Evolutionary conservation across 2,113 vertebrate species (phyloP).

Genomic region (Natator depressus): DNA sequence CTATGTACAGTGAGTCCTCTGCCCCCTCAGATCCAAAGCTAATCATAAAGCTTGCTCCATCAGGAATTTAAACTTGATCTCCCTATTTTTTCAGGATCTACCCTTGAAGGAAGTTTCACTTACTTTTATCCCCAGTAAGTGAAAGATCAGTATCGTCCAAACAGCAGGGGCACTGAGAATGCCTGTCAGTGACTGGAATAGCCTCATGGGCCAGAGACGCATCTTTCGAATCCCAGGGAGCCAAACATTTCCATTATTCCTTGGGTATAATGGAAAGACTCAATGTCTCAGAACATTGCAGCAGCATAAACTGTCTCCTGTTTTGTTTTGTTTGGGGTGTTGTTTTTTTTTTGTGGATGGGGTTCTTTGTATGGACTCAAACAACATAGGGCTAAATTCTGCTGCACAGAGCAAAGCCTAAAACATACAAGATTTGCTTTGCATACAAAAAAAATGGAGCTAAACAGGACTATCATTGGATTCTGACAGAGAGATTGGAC

Average conservation of each 20-base stretch:
- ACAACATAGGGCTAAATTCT: not conserved
- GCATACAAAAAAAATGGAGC: not conserved
- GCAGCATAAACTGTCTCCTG: not conserved
- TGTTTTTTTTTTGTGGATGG: not conserved
- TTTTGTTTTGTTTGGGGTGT: not conserved
- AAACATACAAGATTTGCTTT: not conserved
- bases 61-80: no score
- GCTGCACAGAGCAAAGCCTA: not conserved
- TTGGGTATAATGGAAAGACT: conserved; percentile 8
- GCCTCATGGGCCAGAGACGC: no score
- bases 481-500: accelerated
- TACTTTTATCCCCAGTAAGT: no score
- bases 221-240: no score
- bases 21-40: no score
- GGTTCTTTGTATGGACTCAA: not conserved
- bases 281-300: not conserved
- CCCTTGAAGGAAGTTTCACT: no score
- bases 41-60: no score
- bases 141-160: no score
- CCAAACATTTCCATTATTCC: not conserved
- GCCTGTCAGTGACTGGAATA: no score
- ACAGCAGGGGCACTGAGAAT: no score
- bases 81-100: no score
- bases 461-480: not conserved
- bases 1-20: no score